phyloP scores from a whole-genome alignment of 2,888 invertebrate species.

The Sthenelais limicola region DNA sequence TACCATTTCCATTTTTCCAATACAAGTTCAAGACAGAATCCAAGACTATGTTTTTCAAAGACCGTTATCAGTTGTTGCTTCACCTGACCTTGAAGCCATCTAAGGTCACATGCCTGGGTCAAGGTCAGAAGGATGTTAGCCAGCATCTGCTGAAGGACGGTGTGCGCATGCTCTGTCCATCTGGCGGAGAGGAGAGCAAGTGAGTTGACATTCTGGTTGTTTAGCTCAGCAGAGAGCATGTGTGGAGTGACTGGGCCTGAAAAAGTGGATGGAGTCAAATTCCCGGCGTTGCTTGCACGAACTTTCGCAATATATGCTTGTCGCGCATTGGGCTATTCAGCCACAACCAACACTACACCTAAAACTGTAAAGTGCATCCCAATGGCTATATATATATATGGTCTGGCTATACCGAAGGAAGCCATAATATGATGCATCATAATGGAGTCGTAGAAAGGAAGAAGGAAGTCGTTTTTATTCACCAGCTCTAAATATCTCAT shows the following conservation, averaged over 20 bases:
- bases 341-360: too few species aligned
- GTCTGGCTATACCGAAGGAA: too few species aligned
- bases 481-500: too few species aligned
- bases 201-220: constrained; percentile 59
- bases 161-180: constrained; percentile 43
- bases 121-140: constrained; percentile 48
- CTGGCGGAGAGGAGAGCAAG: constrained; percentile 54
- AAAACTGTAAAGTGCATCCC: too few species aligned
- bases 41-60: background rate
- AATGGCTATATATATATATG: too few species aligned
- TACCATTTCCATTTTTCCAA: background rate
- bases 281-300: too few species aligned
- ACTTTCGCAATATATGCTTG: too few species aligned
- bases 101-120: constrained; percentile 52
- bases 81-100: constrained; percentile 46
- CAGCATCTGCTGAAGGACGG: constrained; percentile 56
- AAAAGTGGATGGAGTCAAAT: too few species aligned
- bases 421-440: too few species aligned
- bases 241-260: constrained; percentile 54
- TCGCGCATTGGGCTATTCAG: too few species aligned
- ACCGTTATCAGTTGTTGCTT: background rate
- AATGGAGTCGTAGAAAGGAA: too few species aligned
- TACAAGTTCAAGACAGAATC: background rate
- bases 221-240: constrained; percentile 56
- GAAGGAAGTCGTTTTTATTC: too few species aligned